A percentile compares a stretch with the other conserved stretches of the same genome.
phyloP scores from a whole-genome alignment of 2,888 invertebrate genomes.

The Lycocerus yunnanus region DNA sequence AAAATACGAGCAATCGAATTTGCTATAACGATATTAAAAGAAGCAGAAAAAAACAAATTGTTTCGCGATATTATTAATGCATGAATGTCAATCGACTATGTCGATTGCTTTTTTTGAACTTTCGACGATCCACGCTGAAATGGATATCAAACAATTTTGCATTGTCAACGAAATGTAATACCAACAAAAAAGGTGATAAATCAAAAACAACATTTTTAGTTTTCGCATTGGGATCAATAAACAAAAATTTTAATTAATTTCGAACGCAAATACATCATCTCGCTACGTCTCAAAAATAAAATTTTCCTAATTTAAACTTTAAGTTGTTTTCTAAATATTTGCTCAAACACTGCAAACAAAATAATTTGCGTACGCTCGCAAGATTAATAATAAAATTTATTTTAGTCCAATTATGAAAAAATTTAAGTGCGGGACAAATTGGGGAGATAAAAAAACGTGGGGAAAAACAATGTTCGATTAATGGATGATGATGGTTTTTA shows the following conservation, averaged over 20 bases:
- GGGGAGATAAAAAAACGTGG: neutral
- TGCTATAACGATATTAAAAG: neutral
- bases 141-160: neutral
- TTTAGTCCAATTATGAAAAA: neutral
- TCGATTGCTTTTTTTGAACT: neutral
- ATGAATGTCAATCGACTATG: neutral
- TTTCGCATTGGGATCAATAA: neutral
- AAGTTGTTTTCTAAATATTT: neutral
- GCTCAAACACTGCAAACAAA: neutral
- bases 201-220: neutral
- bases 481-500: neutral
- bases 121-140: neutral
- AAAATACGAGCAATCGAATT: neutral
- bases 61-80: neutral
- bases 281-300: neutral
- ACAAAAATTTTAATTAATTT: neutral
- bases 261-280: neutral
- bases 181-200: neutral
- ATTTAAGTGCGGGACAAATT: neutral
- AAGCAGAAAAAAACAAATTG: neutral
- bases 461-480: neutral
- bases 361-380: neutral
- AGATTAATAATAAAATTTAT: neutral
- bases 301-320: neutral
- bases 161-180: neutral